A percentile compares a stretch with the other conserved stretches of the same genome.
Evolutionary conservation across 2,113 vertebrate species (phyloP).

Genomic region (Seriola rivoliana): DNA sequence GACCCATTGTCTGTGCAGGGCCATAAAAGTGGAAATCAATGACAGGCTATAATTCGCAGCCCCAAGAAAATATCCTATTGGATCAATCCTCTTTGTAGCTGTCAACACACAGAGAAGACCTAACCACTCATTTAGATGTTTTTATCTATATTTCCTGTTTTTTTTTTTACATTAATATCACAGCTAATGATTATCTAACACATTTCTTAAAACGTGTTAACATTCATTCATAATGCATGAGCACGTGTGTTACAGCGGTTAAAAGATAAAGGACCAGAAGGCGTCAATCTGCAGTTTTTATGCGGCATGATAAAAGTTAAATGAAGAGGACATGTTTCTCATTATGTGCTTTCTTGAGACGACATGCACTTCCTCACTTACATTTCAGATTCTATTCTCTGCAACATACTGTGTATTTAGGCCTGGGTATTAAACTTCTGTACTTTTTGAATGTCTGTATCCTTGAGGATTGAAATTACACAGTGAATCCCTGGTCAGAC

Average conservation of each 20-base stretch:
- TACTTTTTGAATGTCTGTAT: too few species aligned
- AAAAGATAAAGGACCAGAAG: background rate
- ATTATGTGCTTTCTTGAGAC: background rate
- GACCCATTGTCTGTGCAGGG: slow-evolving; percentile 56
- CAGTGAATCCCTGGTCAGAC: too few species aligned
- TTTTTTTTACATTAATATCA: background rate
- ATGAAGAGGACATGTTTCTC: background rate
- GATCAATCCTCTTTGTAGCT: slow-evolving; percentile 64
- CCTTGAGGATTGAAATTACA: too few species aligned
- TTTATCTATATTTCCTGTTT: background rate
- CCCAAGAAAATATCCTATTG: slow-evolving; percentile 54
- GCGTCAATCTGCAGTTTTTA: background rate
- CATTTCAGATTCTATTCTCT: background rate
- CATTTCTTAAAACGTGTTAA: background rate
- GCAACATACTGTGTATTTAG: background rate
- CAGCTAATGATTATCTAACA: background rate
- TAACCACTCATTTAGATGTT: background rate
- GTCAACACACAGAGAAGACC: slow-evolving; percentile 21
- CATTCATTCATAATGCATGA: slow-evolving; percentile 16
- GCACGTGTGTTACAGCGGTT: background rate
- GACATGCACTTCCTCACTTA: too few species aligned
- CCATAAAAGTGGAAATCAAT: slow-evolving; percentile 79
- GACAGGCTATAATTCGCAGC: slow-evolving; percentile 63
- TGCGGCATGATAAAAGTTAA: background rate
- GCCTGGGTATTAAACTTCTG: background rate